phyloP scores from a whole-genome alignment of 1,140 invertebrate genomes.

The Galleria mellonella region DNA sequence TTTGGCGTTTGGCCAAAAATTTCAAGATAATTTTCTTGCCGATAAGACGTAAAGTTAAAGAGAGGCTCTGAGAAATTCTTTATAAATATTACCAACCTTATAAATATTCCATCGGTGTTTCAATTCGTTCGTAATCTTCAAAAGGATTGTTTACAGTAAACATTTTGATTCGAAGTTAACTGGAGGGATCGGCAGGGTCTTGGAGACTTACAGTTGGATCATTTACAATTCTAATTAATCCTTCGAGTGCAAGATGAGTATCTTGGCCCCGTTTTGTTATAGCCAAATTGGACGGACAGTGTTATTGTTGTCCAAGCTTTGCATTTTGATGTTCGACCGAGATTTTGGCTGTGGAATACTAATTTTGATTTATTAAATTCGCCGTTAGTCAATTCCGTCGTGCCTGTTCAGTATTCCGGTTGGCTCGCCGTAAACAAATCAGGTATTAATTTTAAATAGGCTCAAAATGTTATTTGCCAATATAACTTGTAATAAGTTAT shows the following conservation, averaged over 20 bases:
- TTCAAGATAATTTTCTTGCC: conserved; percentile 17
- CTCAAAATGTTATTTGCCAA: no score
- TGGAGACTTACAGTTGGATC: conserved; percentile 28
- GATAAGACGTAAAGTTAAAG: conserved; percentile 15
- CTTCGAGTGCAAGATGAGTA: conserved; percentile 41
- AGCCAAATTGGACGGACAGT: conserved; percentile 38
- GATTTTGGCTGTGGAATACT: conserved; percentile 28
- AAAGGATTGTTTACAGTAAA: conserved; percentile 68
- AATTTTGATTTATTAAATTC: conserved; percentile 33
- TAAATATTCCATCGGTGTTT: conserved; percentile 55
- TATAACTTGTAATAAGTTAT: no score
- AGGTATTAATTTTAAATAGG: background rate
- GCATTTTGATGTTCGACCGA: conserved; percentile 45
- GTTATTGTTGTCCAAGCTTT: conserved; percentile 46
- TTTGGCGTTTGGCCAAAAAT: conserved; percentile 12
- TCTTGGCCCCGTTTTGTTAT: conserved; percentile 31
- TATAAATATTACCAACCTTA: conserved; percentile 49
- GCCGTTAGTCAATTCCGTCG: background rate
- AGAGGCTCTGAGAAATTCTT: conserved; percentile 13
- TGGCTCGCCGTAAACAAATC: background rate
- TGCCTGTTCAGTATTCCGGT: background rate
- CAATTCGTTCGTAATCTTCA: conserved; percentile 63
- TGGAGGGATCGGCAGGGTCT: conserved; percentile 30
- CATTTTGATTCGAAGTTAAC: conserved; percentile 63
- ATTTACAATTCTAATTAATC: conserved; percentile 70